Percentiles rank a stretch among this genome's conserved stretches.
Evolutionary conservation across 2,113 vertebrate genomes (phyloP).

Genomic region (Sylvilagus bachmani): DNA sequence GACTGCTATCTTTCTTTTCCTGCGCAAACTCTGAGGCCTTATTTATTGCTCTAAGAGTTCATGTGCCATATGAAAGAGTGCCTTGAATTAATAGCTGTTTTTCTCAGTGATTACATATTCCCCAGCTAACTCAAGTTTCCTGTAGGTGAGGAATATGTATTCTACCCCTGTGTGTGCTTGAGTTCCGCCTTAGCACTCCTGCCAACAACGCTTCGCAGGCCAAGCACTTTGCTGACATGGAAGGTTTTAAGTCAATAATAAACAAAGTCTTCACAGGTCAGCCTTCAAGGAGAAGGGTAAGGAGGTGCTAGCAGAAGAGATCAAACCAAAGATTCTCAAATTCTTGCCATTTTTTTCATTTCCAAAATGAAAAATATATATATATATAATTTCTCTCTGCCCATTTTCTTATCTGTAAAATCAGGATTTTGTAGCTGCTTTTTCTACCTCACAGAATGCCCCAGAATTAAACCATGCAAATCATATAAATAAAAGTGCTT

Average conservation of each 20-base stretch:
- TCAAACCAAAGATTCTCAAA: background rate
- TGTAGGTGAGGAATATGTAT: background rate
- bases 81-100: constrained; percentile 32
- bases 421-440: background rate
- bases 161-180: background rate
- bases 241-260: background rate
- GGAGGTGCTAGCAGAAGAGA: background rate
- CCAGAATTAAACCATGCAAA: background rate
- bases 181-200: background rate
- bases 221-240: background rate
- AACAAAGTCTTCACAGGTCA: background rate
- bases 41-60: constrained; percentile 27
- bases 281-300: background rate
- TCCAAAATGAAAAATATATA: background rate
- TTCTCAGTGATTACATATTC: background rate
- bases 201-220: background rate
- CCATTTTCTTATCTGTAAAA: background rate
- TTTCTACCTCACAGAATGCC: background rate
- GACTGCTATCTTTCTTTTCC: background rate
- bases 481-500: background rate
- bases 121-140: background rate
- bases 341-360: background rate
- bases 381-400: background rate
- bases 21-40: background rate
- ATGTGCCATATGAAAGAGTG: background rate